Evolutionary conservation across 1,140 invertebrate species (phyloP), one percentile per base, ranked within the genome.

Genomic region (Arctopsyche grandis): DNA sequence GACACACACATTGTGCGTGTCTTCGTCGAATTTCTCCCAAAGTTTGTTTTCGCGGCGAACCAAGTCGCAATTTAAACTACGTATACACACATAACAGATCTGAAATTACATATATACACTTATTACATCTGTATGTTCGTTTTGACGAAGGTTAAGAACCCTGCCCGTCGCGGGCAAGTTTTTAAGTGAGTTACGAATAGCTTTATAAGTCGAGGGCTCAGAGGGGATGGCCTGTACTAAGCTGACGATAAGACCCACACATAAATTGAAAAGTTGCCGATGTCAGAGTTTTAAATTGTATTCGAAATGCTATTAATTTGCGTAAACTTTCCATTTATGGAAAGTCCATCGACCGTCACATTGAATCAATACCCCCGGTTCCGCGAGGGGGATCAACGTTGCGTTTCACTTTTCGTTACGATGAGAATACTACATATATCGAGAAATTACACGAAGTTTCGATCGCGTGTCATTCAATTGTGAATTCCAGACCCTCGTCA

Each of bases 201-300:
- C 80, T 81, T 81, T 81, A 81, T 76, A 78, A 81, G 70, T 81
- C 80, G 75, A 79, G 48, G 77, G 69, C 69, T 75, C 46, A 66
- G 16, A 46, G 63, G 71, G 46, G 69, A 56, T 70, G 48, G 71
- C 12, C 48, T 29, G 14, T 48, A 75, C 80, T 81, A 75, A 78
- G 80, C 77, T 60, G 71, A 52, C 77, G 76, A 81, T 81, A 81
- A 78, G 77, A 75, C 63, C 77, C 73, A 78, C 73, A 78, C 80
- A 81, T 81, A 81, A 81, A 81, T 81, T 75, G 80, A 77, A 81
- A 81, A 81, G 80, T 81, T 80, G 56, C 80, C 76, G 56, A 78
- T 81, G 80, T 80, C 77, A 78, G 80, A 81, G 76, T 70, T 81
- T 81, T 71, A 81, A 78, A 78, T 81, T 81, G 80, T 81, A 78